Conservation (phyloP, 2,797 vertebrate genomes). For the Coluber constrictor region DNA sequence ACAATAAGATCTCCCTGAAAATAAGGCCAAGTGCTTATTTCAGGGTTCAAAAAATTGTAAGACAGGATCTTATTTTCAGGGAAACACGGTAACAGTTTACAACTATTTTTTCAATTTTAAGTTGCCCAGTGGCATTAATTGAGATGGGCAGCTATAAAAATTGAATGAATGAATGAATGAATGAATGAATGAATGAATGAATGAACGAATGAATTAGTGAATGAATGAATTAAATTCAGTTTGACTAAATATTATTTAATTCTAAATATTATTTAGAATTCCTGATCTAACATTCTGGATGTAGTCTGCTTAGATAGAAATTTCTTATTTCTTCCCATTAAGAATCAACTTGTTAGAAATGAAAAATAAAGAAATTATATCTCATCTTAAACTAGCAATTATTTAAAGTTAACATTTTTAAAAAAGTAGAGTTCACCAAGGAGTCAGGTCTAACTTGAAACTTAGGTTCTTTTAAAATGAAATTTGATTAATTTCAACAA, state of each 20-base stretch:
- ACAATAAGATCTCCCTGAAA: too few species aligned
- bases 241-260: neutral
- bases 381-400: neutral
- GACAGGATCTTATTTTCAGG: too few species aligned
- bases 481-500: neutral
- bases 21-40: too few species aligned
- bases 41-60: too few species aligned
- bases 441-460: neutral
- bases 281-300: neutral
- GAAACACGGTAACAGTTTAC: neutral
- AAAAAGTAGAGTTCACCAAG: neutral
- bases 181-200: neutral
- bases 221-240: neutral
- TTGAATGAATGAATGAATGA: neutral
- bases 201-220: neutral
- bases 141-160: neutral
- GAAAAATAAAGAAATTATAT: neutral
- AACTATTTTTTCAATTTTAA: neutral
- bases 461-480: neutral
- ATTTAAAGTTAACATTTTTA: neutral
- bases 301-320: neutral
- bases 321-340: neutral
- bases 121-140: neutral
- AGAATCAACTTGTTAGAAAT: neutral
- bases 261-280: neutral